These are phyloP conservation scores for Trissolcus brochymenae DNA, from an alignment of 2,888 invertebrate species.

Conservation along the genomic window DNA sequence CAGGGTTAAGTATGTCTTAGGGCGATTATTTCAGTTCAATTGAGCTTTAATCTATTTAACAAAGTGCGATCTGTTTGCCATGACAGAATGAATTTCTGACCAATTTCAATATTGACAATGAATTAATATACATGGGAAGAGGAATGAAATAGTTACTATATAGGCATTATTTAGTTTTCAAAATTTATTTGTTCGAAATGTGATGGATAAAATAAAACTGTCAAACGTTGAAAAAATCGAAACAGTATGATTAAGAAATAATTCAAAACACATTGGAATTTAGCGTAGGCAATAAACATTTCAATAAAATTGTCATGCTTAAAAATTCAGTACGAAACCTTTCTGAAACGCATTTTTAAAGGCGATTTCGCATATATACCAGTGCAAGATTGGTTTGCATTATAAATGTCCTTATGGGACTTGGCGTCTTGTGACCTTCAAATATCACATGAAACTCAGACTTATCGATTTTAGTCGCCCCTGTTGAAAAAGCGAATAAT, in stretches of 20 bases:
- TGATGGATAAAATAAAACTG: no score
- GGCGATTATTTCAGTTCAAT: conserved; percentile 36
- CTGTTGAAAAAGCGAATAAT: conserved; percentile 34
- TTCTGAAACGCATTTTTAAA: conserved; percentile 69
- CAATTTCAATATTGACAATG: conserved; percentile 31
- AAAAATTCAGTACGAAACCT: conserved; percentile 66
- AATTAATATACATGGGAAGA: conserved; percentile 20
- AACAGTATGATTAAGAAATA: conserved; percentile 34
- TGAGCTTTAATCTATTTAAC: conserved; percentile 27
- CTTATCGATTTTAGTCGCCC: conserved; percentile 52
- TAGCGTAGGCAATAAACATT: conserved; percentile 49
- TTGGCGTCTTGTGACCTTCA: conserved; percentile 54
- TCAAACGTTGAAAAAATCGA: conserved; percentile 38
- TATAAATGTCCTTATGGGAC: conserved; percentile 69
- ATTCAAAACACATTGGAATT: conserved; percentile 37
- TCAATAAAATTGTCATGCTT: conserved; percentile 59
- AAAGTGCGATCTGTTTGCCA: no score
- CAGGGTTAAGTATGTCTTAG: conserved; percentile 28
- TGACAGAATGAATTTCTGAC: conserved; percentile 23
- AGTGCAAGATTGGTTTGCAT: conserved; percentile 70
- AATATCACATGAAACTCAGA: conserved; percentile 43
- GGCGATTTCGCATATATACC: conserved; percentile 66
- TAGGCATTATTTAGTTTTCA: no score
- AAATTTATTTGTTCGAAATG: no score
- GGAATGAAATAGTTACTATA: no score